These are phyloP conservation scores for Orbicella faveolata DNA, from an alignment of 64 coral and sea anemone genomes.

Conservation along the genomic window DNA sequence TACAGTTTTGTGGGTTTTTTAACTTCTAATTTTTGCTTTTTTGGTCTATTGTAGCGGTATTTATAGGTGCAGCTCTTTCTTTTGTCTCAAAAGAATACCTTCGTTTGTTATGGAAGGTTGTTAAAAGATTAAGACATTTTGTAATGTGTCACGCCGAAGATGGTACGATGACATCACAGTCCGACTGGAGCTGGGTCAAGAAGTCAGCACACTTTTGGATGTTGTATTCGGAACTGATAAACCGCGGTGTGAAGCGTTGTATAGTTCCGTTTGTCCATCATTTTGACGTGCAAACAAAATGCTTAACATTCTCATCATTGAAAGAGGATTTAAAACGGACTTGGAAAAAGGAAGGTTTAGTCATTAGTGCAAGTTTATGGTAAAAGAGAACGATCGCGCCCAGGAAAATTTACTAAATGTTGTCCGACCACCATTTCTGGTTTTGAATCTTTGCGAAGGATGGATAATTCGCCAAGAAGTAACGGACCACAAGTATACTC, in stretches of 20 bases:
- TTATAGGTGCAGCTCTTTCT: neutral
- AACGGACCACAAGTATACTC: neutral
- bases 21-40: neutral
- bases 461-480: constrained; percentile 31
- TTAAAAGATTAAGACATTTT: neutral
- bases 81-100: neutral
- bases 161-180: constrained; percentile 11
- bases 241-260: constrained; percentile 6
- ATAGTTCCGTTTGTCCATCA: constrained; percentile 1
- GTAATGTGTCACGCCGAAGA: constrained; percentile 15
- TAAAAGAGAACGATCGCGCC: neutral
- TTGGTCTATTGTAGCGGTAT: neutral
- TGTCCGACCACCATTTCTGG: neutral
- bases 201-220: neutral
- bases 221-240: constrained; percentile 22
- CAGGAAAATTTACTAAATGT: constrained; percentile 14
- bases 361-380: neutral
- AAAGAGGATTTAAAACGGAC: neutral
- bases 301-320: constrained; percentile 1
- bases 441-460: neutral
- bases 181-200: neutral
- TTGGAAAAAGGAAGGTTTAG: neutral
- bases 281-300: neutral
- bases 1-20: neutral
- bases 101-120: neutral